Evolutionary conservation across 2,797 vertebrate species (phyloP).

Genomic region (Melanotaenia pygmaea): DNA sequence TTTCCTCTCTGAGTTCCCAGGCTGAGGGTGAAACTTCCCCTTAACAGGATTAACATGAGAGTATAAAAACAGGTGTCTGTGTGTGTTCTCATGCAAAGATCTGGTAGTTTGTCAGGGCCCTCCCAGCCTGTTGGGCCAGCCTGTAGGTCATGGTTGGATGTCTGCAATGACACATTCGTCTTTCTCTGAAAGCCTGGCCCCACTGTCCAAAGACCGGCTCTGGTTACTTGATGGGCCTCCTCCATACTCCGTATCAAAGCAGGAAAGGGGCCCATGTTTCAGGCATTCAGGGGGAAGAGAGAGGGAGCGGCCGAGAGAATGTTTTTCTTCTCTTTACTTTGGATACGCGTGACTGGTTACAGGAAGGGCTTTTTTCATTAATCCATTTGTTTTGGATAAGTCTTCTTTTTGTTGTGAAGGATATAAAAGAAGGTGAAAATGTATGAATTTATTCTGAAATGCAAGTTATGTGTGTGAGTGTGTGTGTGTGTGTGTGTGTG

Average conservation of each 20-base stretch:
- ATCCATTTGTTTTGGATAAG: constrained; percentile 21
- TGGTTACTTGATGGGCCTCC: constrained; percentile 69
- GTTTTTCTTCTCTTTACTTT: constrained; percentile 54
- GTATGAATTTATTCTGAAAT: neutral
- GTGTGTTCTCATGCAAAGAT: constrained; percentile 37
- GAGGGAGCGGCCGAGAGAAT: constrained; percentile 47
- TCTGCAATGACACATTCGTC: constrained; percentile 62
- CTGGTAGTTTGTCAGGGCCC: constrained; percentile 49
- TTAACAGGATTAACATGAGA: constrained; percentile 46
- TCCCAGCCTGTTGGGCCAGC: constrained; percentile 36
- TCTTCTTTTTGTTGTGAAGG: constrained; percentile 26
- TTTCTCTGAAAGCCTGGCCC: constrained; percentile 48
- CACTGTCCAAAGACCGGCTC: constrained; percentile 51
- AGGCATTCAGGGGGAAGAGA: constrained; percentile 43
- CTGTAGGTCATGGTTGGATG: constrained; percentile 53
- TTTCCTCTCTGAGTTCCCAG: constrained; percentile 24
- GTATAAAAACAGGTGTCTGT: constrained; percentile 60
- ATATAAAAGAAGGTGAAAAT: constrained; percentile 1
- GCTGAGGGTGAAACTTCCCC: constrained; percentile 45
- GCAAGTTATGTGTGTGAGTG: neutral
- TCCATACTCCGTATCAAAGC: constrained; percentile 55
- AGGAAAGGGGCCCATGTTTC: constrained; percentile 46
- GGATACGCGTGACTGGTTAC: constrained; percentile 45
- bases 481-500: too few species aligned
- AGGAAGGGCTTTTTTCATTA: constrained; percentile 38